Evolutionary conservation across 2,797 vertebrate species (phyloP), one percentile per base, ranked within the genome.

Genomic region (Apodemus agrarius): DNA sequence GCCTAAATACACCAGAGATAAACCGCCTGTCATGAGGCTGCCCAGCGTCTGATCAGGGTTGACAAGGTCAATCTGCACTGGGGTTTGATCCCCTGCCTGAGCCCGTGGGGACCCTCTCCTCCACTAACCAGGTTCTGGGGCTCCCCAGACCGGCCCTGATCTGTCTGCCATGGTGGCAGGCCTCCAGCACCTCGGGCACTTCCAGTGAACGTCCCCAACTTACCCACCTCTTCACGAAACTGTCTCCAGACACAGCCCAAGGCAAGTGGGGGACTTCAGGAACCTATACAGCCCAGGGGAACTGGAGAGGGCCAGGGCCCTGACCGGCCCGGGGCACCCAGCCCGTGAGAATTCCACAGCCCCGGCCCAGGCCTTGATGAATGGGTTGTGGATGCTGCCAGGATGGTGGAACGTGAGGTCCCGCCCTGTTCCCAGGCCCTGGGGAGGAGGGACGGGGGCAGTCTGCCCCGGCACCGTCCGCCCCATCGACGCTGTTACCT

Each of bases 341-440:
- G 12, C 43, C 69, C 65, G 49, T 43, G 40, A 89, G 85, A 92
- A 92, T 96, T 54, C 59, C 37, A 90, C 95, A 90, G 96, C 95
- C 37, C 0, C 40, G 12, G 86, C 84, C 87, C 97, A 96, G 94
- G 57, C 80, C 2, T 84, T 92, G 96, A 94, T 22, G 19, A 92
- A 95, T 75, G 61, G 26, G 67, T 87, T 61, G 89, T 65, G 0
- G 0, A 10, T 9, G 65, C 89, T 90, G 94, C 88, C 95, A 72
- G 93, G 61, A 76, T 0, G 7, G 74, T 3, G 54, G 89, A 87
- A 75, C 40, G 26, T 21, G 29, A 59, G 87, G n/a, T 43, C 63
- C 93, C 95, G 89, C 93, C 97, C 94, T 81, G 94, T 97, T 97
- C 95, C 97, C 97, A 97, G 96, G 86, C 91, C 2, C 67, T 0